Evolutionary conservation across 37 sponge, comb jelly and placozoan species (phyloP), one percentile per base, ranked within the genome.

Genomic region (Tethya wilhelma): DNA sequence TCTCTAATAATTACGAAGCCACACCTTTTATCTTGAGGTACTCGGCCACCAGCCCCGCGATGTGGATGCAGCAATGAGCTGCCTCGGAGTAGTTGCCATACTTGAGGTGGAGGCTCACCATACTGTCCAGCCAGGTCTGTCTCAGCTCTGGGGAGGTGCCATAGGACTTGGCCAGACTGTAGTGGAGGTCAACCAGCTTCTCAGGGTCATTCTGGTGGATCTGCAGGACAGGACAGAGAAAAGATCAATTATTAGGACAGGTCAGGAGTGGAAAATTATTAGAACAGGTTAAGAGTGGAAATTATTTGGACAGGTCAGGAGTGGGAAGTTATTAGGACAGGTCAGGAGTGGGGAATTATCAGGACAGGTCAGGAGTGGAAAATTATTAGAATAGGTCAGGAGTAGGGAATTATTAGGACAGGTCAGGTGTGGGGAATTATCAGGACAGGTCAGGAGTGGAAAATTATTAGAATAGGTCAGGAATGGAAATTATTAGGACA

Each of bases 31-130:
- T 42, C 46, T 90, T 92, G 73, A 97, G 75, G 75, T 91, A 97
- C 85, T 97, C 90, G 6, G 93, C 90, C 38, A 97, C 76, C 44
- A 97, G 71, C 2, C 90, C 96, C 25, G 98, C 98, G 46, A 94
- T 92, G 77, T 97, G 98, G 2, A 97, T 73, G 70, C 83, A 81
- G 85, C 98, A 97, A 30, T 91, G 90, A 62, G 98, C 96, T 39
- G 93, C 96, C 88, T 97, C 97, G 20, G 95, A 87, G 65, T 81
- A 89, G 85, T 91, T 94, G 58, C 84, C 88, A 25, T 89, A 67
- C 32, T 82, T 86, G 68, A 71, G 69, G 59, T 97, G 97, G 41
- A 91, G 60, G 19, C 64, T 37, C 0, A 83, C 71, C 83, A 97
- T 88, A 69, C 87, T 91, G 69, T 94, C 92, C 64, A 97, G 83